phyloP scores from a whole-genome alignment of 2,797 vertebrate genomes.

The Sparus aurata region DNA sequence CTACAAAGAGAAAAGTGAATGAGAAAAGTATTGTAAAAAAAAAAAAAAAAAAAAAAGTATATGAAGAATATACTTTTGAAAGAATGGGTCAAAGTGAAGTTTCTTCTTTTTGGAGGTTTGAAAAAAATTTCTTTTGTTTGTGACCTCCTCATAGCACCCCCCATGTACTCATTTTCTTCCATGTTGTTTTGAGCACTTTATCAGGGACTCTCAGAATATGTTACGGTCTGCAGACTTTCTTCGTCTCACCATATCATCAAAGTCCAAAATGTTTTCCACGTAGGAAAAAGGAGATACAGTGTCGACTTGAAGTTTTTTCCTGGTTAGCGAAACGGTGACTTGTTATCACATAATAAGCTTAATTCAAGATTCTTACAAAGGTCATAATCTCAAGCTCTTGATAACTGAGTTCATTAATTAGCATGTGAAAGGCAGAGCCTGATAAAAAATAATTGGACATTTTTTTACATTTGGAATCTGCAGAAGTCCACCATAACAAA shows the following conservation, averaged over 20 bases:
- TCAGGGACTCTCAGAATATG: neutral
- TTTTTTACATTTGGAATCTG: slow-evolving; percentile 30
- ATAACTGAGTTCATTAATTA: slow-evolving; percentile 48
- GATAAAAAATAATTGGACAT: slow-evolving; percentile 52
- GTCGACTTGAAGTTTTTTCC: neutral
- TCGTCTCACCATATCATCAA: neutral
- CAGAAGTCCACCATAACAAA: slow-evolving; percentile 29
- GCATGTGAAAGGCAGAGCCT: slow-evolving; percentile 42
- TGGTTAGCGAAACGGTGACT: neutral
- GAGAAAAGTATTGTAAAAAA: neutral
- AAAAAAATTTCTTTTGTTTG: no score
- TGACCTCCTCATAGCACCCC: neutral
- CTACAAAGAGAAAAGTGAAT: neutral
- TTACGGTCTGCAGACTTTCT: neutral
- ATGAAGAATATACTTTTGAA: neutral
- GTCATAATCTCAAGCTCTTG: slow-evolving; percentile 26
- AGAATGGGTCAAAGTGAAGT: neutral
- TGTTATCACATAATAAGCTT: slow-evolving; percentile 26
- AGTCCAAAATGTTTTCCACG: neutral
- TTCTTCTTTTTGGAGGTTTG: neutral
- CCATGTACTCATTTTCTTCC: neutral
- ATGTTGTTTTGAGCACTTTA: slow-evolving; percentile 1
- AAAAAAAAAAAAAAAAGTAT: neutral
- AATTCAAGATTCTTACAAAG: slow-evolving; percentile 32
- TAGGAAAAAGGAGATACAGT: neutral